Conservation (phyloP, 2,888 invertebrate genomes). For the Orchesella flavescens region DNA sequence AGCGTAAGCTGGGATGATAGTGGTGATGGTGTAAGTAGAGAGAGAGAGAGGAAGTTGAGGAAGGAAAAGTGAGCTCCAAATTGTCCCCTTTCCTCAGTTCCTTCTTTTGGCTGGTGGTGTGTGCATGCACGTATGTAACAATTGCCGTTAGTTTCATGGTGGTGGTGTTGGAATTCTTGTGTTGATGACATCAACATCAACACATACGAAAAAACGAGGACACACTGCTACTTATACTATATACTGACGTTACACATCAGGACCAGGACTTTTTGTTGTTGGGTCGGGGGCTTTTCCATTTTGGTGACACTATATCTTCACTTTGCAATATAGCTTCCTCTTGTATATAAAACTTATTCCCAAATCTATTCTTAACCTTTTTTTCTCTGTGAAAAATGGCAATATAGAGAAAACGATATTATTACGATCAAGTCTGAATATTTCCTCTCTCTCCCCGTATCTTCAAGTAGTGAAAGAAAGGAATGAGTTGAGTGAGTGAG, state of each 20-base stretch:
- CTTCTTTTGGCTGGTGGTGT: slow-evolving; percentile 59
- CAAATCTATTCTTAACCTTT: not conserved
- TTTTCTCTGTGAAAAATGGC: not conserved
- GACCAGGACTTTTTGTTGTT: no score
- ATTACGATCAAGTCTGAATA: not conserved
- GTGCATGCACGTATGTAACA: slow-evolving; percentile 21
- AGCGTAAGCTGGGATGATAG: not conserved
- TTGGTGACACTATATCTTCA: no score
- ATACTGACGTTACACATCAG: no score
- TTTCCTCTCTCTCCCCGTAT: not conserved
- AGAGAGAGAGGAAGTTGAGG: slow-evolving; percentile 34
- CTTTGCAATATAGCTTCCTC: not conserved
- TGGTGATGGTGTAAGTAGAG: not conserved
- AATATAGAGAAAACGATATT: slow-evolving; percentile 26
- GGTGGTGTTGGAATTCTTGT: slow-evolving; percentile 19
- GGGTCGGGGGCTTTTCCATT: not conserved
- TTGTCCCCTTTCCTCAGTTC: slow-evolving; percentile 57
- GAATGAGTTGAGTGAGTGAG: not conserved
- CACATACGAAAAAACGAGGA: slow-evolving; percentile 10
- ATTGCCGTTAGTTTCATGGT: slow-evolving; percentile 17
- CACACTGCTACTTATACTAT: no score
- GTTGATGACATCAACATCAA: slow-evolving; percentile 32
- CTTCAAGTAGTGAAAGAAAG: slow-evolving; percentile 11
- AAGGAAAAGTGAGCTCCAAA: slow-evolving; percentile 54
- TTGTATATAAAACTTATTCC: not conserved